Percentiles rank a stretch among this genome's conserved stretches.
These are phyloP conservation scores for Ctena decussata DNA, from an alignment of 2,888 invertebrate genomes.

Conservation along the genomic window DNA sequence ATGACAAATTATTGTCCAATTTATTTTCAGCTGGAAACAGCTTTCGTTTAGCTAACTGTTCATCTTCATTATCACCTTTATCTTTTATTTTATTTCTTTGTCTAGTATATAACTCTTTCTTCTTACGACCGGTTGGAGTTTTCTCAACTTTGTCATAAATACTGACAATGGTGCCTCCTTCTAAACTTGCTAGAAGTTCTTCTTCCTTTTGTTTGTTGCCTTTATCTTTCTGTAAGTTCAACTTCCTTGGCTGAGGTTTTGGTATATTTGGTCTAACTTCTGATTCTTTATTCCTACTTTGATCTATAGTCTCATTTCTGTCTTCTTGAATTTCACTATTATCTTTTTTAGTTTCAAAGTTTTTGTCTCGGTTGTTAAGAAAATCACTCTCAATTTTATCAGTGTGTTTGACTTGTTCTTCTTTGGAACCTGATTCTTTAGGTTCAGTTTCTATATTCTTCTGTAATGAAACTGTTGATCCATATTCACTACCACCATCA, in stretches of 20 bases:
- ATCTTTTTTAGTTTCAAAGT: background rate
- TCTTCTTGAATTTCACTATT: background rate
- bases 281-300: conserved; percentile 5
- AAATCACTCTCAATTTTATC: background rate
- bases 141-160: conserved; percentile 63
- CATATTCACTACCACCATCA: conserved; percentile 76
- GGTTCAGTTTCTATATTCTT: background rate
- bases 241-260: conserved; percentile 58
- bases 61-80: conserved; percentile 26
- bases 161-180: conserved; percentile 52
- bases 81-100: conserved; percentile 21
- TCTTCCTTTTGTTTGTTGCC: conserved; percentile 23
- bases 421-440: conserved; percentile 14
- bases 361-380: background rate
- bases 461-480: conserved; percentile 72
- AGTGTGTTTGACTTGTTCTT: background rate
- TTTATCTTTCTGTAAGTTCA: background rate
- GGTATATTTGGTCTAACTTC: conserved; percentile 15
- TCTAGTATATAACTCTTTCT: conserved; percentile 15
- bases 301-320: conserved; percentile 21
- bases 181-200: conserved; percentile 28
- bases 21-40: conserved; percentile 38
- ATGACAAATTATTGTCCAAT: conserved; percentile 6
- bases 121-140: conserved; percentile 45
- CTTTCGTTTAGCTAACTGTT: conserved; percentile 46